Percentiles rank a stretch among this genome's conserved stretches.
Evolutionary conservation across 1,140 invertebrate genomes (phyloP).

Genomic region (Rhyacophila brunnea): DNA sequence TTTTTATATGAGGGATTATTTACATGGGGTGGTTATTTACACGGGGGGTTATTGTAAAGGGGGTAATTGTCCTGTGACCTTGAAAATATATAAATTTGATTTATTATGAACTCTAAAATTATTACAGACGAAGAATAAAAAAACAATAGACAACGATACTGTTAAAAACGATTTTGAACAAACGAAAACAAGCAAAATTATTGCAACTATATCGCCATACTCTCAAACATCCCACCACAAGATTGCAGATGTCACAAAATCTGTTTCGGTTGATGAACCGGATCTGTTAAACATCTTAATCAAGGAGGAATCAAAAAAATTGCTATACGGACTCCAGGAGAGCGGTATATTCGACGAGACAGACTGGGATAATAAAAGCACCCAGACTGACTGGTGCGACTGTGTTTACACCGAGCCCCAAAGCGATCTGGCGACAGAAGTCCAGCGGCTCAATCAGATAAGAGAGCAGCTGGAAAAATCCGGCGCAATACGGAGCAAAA

Average conservation of each 20-base stretch:
- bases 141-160: conserved; percentile 20
- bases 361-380: conserved; percentile 50
- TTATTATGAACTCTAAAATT: no score
- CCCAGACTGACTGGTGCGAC: conserved; percentile 56
- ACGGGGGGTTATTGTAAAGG: no score
- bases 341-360: conserved; percentile 64
- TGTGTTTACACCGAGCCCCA: conserved; percentile 43
- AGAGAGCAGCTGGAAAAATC: conserved; percentile 55
- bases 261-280: conserved; percentile 7
- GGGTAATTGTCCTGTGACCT: no score
- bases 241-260: conserved; percentile 32
- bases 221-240: conserved; percentile 46
- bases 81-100: no score
- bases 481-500: conserved; percentile 52
- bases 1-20: no score
- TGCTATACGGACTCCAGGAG: conserved; percentile 53
- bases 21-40: no score
- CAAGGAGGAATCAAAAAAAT: conserved; percentile 30
- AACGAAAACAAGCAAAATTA: conserved; percentile 41
- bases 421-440: conserved; percentile 54
- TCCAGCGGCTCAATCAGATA: conserved; percentile 57
- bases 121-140: conserved; percentile 29
- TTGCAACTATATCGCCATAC: conserved; percentile 53
- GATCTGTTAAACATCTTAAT: conserved; percentile 9
- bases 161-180: conserved; percentile 30